Conservation (phyloP, 2,888 invertebrate genomes). For the Stegana nigrithorax region DNA sequence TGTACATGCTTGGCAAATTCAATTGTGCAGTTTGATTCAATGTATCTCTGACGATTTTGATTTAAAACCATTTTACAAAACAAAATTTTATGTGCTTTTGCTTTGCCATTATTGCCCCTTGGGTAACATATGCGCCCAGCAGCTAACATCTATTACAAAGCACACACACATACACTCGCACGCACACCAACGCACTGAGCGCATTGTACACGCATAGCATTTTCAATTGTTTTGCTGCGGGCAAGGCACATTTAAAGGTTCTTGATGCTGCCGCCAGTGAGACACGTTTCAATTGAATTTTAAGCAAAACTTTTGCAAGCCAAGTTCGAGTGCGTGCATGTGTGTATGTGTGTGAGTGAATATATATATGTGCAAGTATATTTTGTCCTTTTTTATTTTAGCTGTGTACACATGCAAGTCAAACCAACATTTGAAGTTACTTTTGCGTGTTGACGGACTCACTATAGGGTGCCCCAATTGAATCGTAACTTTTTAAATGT, state of each 20-base stretch:
- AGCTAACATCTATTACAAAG: too few relatives aligned
- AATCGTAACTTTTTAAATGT: too few relatives aligned
- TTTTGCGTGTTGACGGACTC: too few relatives aligned
- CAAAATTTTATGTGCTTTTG: conserved; percentile 5
- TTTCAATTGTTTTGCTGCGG: background rate
- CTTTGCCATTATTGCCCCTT: conserved; percentile 9
- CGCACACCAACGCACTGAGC: too few relatives aligned
- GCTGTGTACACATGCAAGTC: too few relatives aligned
- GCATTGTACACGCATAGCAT: too few relatives aligned
- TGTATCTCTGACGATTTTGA: background rate
- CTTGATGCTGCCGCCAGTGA: background rate
- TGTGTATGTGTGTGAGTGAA: background rate
- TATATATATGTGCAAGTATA: too few relatives aligned
- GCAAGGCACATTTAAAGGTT: background rate
- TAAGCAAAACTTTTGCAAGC: background rate
- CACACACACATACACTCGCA: too few relatives aligned
- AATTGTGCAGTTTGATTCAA: background rate
- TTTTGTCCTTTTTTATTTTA: too few relatives aligned
- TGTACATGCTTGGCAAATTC: background rate
- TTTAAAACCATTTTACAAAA: conserved; percentile 12
- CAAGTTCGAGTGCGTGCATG: background rate
- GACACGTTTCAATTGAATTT: background rate
- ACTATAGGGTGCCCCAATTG: too few relatives aligned
- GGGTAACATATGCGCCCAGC: conserved; percentile 3
- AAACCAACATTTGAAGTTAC: conserved; percentile 10